Evolutionary conservation across 1,140 invertebrate genomes (phyloP).

Genomic region (Harpegnathos saltator): DNA sequence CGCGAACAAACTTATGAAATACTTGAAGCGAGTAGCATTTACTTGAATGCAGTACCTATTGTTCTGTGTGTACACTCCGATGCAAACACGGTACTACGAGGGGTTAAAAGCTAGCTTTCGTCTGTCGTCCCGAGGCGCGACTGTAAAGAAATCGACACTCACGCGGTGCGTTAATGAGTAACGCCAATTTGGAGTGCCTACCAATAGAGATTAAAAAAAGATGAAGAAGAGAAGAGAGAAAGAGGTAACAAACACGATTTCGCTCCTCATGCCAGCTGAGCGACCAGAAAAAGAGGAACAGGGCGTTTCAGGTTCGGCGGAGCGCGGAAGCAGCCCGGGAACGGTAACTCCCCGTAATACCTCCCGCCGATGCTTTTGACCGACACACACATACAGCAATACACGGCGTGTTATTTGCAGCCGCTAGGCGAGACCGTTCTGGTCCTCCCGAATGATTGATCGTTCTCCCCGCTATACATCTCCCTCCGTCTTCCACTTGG

Average conservation of each 20-base stretch:
- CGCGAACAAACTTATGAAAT: too few species aligned
- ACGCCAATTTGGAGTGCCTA: constrained; percentile 18
- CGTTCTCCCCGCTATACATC: constrained; percentile 70
- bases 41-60: too few species aligned
- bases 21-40: too few species aligned
- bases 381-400: background rate
- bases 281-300: constrained; percentile 14
- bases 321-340: constrained; percentile 1
- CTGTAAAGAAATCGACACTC: constrained; percentile 19
- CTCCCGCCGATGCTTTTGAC: constrained; percentile 59
- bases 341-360: constrained; percentile 39
- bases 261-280: background rate
- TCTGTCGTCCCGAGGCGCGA: background rate
- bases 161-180: constrained; percentile 12
- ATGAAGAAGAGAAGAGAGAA: background rate
- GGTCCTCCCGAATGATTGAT: constrained; percentile 81
- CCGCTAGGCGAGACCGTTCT: constrained; percentile 65
- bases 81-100: background rate
- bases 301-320: constrained; percentile 12
- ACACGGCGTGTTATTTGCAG: constrained; percentile 76
- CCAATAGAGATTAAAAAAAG: constrained; percentile 1
- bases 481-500: constrained; percentile 40
- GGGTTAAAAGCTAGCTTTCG: constrained; percentile 20
- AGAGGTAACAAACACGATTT: background rate
- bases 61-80: too few species aligned